Evolutionary conservation across 2,888 invertebrate species (phyloP), one percentile per base, ranked within the genome.

Genomic region (Meiosimyza platycephala): DNA sequence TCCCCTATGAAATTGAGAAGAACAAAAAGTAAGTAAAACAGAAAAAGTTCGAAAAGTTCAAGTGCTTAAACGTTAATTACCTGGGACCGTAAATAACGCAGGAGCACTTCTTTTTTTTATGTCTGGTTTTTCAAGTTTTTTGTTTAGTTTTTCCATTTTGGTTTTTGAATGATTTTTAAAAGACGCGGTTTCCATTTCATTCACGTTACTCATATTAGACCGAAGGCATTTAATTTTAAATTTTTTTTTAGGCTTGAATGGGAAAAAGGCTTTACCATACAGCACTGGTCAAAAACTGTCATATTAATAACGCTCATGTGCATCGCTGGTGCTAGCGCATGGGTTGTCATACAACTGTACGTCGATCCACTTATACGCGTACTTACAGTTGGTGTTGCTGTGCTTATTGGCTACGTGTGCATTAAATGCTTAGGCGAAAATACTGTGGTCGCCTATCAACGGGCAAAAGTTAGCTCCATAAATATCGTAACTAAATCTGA

Each of bases 381-480:
- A 87, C 89, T 94, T 33, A 93, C 94, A 69, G 94, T 94, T 73
- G 95, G 96, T 76, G 90, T 92, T 65, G 95, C 95, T 62, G 89
- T 95, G 69, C 90, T 96, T 77, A 91, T 95, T 75, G 93, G 94
- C 82, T 96, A 96, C 83, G 91, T 96, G 73, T 95, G 95, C 79
- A 90, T 95, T 83, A 96, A 96, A 86, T 94, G 94, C 85, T 89
- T 96, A 77, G 94, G 95, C 75, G 92, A 94, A 85, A 95, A 95
- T 83, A 95, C 95, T 2, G 92, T 95, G 66, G 93, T 93, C 72
- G 96, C 96, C n/a, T 96, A 95, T 89, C 95, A 96, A 82, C 91
- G 95, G 75, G 96, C 96, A 79, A 95, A 94, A 88, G 94, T 96
- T 13, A 95, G 95, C 52, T 94, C 95, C 1, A 90, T 96, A 66